Evolutionary conservation across 2,113 vertebrate genomes (phyloP).

Genomic region (Collichthys lucidus): DNA sequence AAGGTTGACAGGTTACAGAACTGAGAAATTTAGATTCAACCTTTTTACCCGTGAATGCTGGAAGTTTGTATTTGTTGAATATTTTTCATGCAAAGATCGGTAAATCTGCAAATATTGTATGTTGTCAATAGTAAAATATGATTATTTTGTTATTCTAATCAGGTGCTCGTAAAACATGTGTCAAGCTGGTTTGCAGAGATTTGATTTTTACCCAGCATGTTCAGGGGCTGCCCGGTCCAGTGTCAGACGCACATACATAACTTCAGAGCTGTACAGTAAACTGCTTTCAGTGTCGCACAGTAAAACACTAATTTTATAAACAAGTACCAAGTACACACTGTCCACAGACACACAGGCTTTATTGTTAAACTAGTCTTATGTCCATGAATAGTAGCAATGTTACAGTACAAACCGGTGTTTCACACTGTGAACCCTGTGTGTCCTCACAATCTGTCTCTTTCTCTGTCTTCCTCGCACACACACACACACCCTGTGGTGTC

Average conservation of each 20-base stretch:
- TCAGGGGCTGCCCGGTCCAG: neutral
- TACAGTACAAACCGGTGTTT: conserved; percentile 57
- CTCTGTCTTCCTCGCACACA: conserved; percentile 14
- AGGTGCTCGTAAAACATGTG: no score
- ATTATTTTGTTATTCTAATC: no score
- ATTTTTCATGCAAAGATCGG: no score
- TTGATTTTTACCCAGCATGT: no score
- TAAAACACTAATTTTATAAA: neutral
- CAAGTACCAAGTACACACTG: conserved; percentile 74
- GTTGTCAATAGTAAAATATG: no score
- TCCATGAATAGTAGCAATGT: conserved; percentile 63
- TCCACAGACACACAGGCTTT: conserved; percentile 70
- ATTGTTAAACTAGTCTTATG: conserved; percentile 73
- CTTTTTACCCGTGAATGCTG: neutral
- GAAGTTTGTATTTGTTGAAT: neutral
- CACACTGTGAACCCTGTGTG: conserved; percentile 47
- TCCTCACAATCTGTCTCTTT: conserved; percentile 47
- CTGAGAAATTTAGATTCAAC: neutral
- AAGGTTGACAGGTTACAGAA: neutral
- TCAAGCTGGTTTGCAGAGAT: no score
- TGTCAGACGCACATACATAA: neutral
- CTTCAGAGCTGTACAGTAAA: neutral
- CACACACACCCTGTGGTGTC: conserved; percentile 26
- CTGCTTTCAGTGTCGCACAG: neutral
- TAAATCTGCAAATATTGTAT: no score